These are phyloP conservation scores for Rhombomys opimus DNA, from an alignment of 2,113 vertebrate species.

Conservation along the genomic window DNA sequence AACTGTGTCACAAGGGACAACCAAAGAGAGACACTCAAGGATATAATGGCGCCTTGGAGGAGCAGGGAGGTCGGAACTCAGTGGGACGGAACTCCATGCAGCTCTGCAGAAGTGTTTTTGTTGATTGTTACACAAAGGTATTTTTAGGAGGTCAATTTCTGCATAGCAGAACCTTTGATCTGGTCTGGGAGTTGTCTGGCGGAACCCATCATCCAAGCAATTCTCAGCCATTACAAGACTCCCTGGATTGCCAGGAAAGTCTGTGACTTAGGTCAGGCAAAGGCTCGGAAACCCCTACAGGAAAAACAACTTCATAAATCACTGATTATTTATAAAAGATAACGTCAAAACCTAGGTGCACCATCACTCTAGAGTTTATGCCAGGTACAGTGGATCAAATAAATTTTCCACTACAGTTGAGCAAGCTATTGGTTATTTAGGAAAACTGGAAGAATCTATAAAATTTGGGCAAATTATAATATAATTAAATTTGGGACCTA, in stretches of 20 bases:
- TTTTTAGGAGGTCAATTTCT: neutral
- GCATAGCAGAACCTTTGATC: neutral
- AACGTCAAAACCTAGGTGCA: neutral
- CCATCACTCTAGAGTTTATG: neutral
- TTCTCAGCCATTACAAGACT: neutral
- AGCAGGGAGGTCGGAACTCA: neutral
- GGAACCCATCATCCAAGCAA: neutral
- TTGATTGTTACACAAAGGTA: neutral
- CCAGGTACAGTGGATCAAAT: neutral
- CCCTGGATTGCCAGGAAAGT: neutral
- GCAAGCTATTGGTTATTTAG: neutral
- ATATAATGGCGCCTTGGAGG: neutral
- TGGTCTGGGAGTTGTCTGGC: neutral
- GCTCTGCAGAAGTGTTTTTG: neutral
- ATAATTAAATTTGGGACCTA: constrained; percentile 40
- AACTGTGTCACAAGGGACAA: neutral
- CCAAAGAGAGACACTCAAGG: neutral
- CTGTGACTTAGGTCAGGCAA: neutral
- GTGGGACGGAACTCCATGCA: neutral
- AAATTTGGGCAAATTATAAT: neutral
- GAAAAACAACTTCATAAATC: neutral
- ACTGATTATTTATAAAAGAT: neutral
- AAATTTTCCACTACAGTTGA: neutral
- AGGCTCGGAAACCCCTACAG: neutral
- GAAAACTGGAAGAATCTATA: constrained; percentile 27